Percentiles rank a stretch among this genome's conserved stretches.
Evolutionary conservation across 2,113 vertebrate species (phyloP).

Genomic region (Xiphias gladius): DNA sequence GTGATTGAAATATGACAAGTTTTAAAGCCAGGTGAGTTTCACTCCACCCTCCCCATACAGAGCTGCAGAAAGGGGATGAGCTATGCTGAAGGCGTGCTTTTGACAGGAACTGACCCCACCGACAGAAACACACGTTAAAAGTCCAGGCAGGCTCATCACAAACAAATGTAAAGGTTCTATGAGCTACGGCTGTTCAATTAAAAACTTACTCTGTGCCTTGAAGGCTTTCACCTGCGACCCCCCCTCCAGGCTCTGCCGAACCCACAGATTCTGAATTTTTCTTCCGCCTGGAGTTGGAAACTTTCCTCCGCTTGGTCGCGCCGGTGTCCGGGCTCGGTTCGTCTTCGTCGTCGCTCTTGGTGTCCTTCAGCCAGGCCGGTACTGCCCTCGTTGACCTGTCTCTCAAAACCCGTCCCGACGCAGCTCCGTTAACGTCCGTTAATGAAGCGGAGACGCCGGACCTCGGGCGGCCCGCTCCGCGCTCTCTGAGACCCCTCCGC

Average conservation of each 20-base stretch:
- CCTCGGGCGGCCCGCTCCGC: slow-evolving; percentile 73
- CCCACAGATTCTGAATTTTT: slow-evolving; percentile 65
- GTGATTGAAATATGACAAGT: background rate
- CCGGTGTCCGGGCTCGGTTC: slow-evolving; percentile 66
- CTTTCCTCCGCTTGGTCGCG: slow-evolving; percentile 80
- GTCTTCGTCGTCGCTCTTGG: slow-evolving; percentile 74
- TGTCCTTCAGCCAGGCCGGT: slow-evolving; percentile 83
- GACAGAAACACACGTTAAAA: slow-evolving; percentile 8
- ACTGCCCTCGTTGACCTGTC: slow-evolving; percentile 82
- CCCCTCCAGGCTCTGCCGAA: slow-evolving; percentile 63
- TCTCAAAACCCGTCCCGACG: slow-evolving; percentile 81
- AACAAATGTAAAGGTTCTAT: slow-evolving; percentile 9
- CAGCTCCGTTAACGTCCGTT: slow-evolving; percentile 71
- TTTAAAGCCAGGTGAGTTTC: slow-evolving; percentile 57
- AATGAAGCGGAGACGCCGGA: slow-evolving; percentile 67
- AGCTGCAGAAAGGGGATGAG: slow-evolving; percentile 63
- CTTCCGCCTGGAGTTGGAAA: slow-evolving; percentile 79
- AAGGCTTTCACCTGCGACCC: slow-evolving; percentile 66
- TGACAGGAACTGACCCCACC: slow-evolving; percentile 46
- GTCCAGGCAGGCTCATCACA: slow-evolving; percentile 1
- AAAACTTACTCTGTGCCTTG: slow-evolving; percentile 75
- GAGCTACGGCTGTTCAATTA: background rate
- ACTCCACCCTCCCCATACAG: slow-evolving; percentile 69
- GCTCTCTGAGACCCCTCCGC: slow-evolving; percentile 80
- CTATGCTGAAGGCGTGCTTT: slow-evolving; percentile 69